Percentiles rank a stretch among this genome's conserved stretches.
phyloP scores from a whole-genome alignment of 1,140 invertebrate species.

The Papilio machaon region DNA sequence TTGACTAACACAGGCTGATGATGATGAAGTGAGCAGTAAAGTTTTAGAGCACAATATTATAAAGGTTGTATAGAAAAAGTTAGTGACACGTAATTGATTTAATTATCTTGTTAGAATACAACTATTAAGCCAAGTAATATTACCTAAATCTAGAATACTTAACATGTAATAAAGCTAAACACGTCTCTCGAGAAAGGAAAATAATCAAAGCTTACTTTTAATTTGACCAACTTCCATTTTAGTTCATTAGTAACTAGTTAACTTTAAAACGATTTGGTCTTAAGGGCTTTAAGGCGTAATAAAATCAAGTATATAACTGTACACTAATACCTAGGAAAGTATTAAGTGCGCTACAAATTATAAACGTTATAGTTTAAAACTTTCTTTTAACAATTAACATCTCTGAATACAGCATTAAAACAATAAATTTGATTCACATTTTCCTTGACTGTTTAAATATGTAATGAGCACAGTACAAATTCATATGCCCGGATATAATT shows the following conservation, averaged over 20 bases:
- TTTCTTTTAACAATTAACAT: not conserved
- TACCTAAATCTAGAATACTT: not conserved
- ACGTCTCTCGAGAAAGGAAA: not conserved
- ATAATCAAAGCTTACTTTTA: not conserved
- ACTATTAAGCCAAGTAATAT: not conserved
- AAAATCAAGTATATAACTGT: not conserved
- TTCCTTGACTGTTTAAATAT: not conserved
- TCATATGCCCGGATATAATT: not conserved
- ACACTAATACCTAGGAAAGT: not conserved
- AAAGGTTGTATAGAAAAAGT: too few species aligned
- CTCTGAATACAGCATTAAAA: too few species aligned
- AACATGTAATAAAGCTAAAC: not conserved
- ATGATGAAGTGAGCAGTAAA: too few species aligned
- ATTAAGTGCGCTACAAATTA: not conserved
- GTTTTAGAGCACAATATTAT: too few species aligned
- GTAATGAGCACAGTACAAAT: not conserved
- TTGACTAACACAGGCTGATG: too few species aligned
- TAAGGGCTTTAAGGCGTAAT: too few species aligned
- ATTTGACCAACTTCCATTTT: not conserved
- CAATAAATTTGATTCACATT: not conserved
- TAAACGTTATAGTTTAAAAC: not conserved
- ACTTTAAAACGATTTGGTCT: not conserved
- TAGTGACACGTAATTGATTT: too few species aligned
- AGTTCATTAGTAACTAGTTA: slow-evolving; percentile 1
- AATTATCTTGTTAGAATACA: not conserved